Evolutionary conservation across 2,113 vertebrate species (phyloP), one percentile per base, ranked within the genome.

Genomic region (Gopherus flavomarginatus): DNA sequence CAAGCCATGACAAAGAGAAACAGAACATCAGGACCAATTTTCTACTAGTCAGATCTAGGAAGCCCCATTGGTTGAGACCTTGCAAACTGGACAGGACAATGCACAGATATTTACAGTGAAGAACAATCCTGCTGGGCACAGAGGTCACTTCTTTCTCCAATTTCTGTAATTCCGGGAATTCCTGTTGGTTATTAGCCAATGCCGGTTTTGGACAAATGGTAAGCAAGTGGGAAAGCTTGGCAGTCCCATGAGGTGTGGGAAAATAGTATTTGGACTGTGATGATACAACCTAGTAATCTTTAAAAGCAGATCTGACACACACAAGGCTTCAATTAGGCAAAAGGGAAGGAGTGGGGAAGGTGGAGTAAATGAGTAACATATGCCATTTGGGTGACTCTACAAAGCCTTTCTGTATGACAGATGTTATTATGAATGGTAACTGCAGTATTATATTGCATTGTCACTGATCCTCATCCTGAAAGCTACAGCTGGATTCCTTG

Each of bases 381-480:
- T 11, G 27, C 31, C 47, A 88, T 88, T 89, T 65, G 83, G 54
- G 49, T 16, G 38, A 87, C 59, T 94, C 86, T 10, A 90, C 27
- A 94, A 94, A 94, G 88, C 57, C 86, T 92, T 96, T 65, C 96
- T 96, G 49, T 1, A 2, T 91, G 88, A 89, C 95, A 96, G 85
- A 47, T 49, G 82, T 94, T 44, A 83, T 80, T 3, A 92, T 92
- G 49, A 26, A 78, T 69, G n/a, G 16, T 89, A 96, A 85, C 79
- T 91, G 59, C 89, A 53, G 65, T 87, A 69, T 93, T 94, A 89
- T 81, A 75, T 90, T 91, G 92, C 81, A 91, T 10, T 81, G 88
- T 86, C 84, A 91, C 94, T 90, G 94, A 80, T 90, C 95, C 96
- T 91, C 86, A 42, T 83, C 92, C 78, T 88, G 87, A 93, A 24